These are phyloP conservation scores for Neosilurus hyrtlii DNA, from an alignment of 2,797 vertebrate genomes.

Conservation along the genomic window DNA sequence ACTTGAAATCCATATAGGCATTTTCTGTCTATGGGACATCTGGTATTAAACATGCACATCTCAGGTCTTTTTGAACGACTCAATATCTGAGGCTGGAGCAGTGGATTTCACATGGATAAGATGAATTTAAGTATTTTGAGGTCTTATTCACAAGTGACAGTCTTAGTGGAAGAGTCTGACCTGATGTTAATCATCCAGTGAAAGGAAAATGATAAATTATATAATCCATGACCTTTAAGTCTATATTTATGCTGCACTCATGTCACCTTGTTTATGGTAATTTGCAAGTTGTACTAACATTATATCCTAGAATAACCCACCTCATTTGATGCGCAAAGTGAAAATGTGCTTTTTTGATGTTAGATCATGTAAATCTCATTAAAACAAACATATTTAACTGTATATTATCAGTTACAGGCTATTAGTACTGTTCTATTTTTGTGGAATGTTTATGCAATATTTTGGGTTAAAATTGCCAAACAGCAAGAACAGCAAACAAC, in stretches of 20 bases:
- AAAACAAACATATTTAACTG: not conserved
- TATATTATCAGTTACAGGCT: not conserved
- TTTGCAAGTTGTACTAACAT: not conserved
- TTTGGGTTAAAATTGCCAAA: not conserved
- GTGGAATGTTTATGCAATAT: not conserved
- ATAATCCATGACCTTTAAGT: too few relatives aligned
- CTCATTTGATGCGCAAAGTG: not conserved
- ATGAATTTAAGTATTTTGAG: not conserved
- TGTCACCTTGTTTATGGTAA: not conserved
- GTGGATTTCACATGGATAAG: not conserved
- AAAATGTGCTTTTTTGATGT: not conserved
- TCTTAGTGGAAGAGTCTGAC: too few relatives aligned
- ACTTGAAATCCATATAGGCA: not conserved
- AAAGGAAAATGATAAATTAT: not conserved
- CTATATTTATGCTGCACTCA: not conserved
- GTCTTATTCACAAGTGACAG: not conserved
- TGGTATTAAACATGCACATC: not conserved
- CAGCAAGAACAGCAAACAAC: not conserved
- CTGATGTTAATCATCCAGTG: too few relatives aligned
- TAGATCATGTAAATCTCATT: not conserved
- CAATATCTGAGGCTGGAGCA: not conserved
- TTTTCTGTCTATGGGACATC: not conserved
- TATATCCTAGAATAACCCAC: not conserved
- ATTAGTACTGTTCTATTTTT: not conserved
- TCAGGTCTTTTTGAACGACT: not conserved